Conservation (phyloP, 2,113 vertebrate species). For the human (Homo sapiens) region DNA sequence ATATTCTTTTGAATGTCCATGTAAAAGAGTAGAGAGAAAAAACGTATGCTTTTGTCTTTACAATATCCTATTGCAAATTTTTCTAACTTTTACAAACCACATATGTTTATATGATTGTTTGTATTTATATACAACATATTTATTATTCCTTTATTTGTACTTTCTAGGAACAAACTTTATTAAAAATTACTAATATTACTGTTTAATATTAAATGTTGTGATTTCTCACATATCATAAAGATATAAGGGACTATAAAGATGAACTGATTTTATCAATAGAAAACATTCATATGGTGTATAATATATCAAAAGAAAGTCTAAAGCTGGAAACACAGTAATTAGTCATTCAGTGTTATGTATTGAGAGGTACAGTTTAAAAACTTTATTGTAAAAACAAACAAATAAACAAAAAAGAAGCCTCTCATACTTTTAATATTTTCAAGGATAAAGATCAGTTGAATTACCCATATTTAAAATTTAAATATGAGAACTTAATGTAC, state of each 20-base stretch:
- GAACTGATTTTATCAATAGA: background rate
- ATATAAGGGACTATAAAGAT: background rate
- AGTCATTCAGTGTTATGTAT: background rate
- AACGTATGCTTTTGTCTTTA: background rate
- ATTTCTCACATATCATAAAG: background rate
- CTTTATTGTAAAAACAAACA: background rate
- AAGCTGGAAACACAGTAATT: background rate
- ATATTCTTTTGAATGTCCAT: fast-evolving
- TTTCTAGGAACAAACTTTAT: background rate
- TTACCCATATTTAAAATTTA: slow-evolving; percentile 66
- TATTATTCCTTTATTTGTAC: background rate
- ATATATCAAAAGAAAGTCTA: background rate
- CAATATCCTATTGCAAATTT: background rate
- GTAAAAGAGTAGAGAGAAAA: background rate
- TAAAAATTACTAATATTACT: background rate
- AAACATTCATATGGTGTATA: background rate
- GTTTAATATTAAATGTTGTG: background rate
- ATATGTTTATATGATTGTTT: background rate
- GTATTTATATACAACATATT: background rate
- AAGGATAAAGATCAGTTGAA: background rate
- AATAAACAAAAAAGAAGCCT: background rate
- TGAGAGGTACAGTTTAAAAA: background rate
- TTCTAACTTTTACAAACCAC: background rate
- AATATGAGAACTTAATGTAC: slow-evolving; percentile 67
- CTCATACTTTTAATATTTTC: background rate